A percentile compares a stretch with the other conserved stretches of the same genome.
These are phyloP conservation scores for Coleophora flavipennella DNA, from an alignment of 2,888 invertebrate species.

Conservation along the genomic window DNA sequence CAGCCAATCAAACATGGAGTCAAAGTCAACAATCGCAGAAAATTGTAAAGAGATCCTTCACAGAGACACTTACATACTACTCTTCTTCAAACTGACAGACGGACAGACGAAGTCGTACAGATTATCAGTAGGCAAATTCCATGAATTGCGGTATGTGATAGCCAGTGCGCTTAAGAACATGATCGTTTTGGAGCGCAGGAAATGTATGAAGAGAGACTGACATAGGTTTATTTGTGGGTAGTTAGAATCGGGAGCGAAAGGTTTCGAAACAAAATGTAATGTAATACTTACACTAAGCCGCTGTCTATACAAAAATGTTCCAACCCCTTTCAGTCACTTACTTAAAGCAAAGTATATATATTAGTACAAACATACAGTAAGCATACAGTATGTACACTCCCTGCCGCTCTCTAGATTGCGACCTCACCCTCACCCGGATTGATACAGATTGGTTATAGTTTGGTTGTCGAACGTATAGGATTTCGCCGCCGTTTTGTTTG, in stretches of 20 bases:
- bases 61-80: constrained; percentile 35
- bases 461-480: too few relatives aligned
- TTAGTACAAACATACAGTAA: too few relatives aligned
- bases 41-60: constrained; percentile 33
- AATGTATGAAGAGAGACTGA: constrained; percentile 54
- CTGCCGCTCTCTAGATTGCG: too few relatives aligned
- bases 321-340: too few relatives aligned
- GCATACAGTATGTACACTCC: too few relatives aligned
- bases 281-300: too few relatives aligned
- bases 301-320: too few relatives aligned
- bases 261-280: too few relatives aligned
- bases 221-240: constrained; percentile 28
- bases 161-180: constrained; percentile 51
- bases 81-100: constrained; percentile 36
- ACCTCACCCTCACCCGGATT: too few relatives aligned
- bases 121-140: constrained; percentile 44
- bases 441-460: too few relatives aligned
- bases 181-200: constrained; percentile 50
- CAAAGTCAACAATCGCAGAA: constrained; percentile 22
- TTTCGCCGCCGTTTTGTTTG: too few relatives aligned
- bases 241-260: neutral
- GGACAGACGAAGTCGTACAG: constrained; percentile 33
- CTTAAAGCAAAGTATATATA: too few relatives aligned
- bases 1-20: constrained; percentile 44
- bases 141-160: constrained; percentile 43